Percentiles rank a stretch among this genome's conserved stretches.
Evolutionary conservation across 2,888 invertebrate species (phyloP).

Genomic region (Acleris laterana): DNA sequence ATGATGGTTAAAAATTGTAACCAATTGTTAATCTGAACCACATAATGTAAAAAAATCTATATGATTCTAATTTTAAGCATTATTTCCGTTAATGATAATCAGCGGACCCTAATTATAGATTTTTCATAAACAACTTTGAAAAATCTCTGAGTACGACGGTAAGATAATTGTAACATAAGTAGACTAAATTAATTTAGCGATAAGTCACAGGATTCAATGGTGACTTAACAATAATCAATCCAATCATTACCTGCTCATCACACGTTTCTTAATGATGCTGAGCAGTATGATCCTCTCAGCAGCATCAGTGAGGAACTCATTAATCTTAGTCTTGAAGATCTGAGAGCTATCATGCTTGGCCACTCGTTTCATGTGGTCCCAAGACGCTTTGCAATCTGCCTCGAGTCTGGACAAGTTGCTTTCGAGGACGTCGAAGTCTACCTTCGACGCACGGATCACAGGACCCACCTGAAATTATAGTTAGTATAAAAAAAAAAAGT

Average conservation of each 20-base stretch:
- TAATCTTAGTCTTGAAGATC: constrained; percentile 94
- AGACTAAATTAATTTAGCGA: too few relatives aligned
- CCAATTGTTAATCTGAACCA: too few relatives aligned
- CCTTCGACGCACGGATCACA: constrained; percentile 94
- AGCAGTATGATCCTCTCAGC: constrained; percentile 98
- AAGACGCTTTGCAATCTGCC: constrained; percentile 97
- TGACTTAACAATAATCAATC: background rate
- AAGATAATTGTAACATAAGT: too few relatives aligned
- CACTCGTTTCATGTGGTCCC: constrained; percentile 97
- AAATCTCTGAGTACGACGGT: too few relatives aligned
- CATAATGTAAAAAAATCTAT: too few relatives aligned
- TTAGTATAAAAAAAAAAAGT: too few relatives aligned
- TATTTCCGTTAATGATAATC: too few relatives aligned
- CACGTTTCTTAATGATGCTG: constrained; percentile 94
- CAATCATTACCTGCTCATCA: constrained; percentile 90
- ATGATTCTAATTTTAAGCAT: too few relatives aligned
- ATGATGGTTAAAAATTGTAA: too few relatives aligned
- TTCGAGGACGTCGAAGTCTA: constrained; percentile 96
- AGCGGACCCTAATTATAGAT: too few relatives aligned
- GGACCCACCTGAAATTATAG: constrained; percentile 89
- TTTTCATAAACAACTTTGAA: too few relatives aligned
- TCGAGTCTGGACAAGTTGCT: constrained; percentile 95
- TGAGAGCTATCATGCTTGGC: constrained; percentile 97
- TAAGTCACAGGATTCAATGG: too few relatives aligned
- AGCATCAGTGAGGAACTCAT: constrained; percentile 97